A percentile compares a stretch with the other conserved stretches of the same genome.
Conservation (phyloP, 2,797 vertebrate genomes). For the Rhodeus uyekii region DNA sequence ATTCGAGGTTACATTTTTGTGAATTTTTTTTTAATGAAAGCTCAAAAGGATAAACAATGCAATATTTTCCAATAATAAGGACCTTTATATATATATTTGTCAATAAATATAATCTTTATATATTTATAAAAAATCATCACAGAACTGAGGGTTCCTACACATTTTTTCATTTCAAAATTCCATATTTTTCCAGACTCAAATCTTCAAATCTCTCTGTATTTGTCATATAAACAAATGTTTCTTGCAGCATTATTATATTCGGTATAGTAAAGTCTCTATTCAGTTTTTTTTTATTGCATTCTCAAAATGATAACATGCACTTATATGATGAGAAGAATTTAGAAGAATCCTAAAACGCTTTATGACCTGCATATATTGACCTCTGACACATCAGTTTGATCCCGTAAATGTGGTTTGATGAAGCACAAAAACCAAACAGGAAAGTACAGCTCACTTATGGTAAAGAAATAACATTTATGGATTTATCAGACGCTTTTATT, state of each 20-base stretch:
- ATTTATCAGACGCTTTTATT: too few relatives aligned
- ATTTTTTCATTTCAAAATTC: not conserved
- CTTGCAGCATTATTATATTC: not conserved
- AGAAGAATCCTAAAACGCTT: not conserved
- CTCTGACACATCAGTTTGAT: not conserved
- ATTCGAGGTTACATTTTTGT: too few relatives aligned
- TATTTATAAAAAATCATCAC: not conserved
- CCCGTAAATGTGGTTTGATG: not conserved
- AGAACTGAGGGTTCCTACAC: too few relatives aligned
- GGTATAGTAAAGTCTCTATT: too few relatives aligned
- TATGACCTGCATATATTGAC: not conserved
- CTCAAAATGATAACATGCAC: not conserved
- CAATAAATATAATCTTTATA: not conserved
- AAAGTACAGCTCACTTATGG: not conserved
- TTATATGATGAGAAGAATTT: not conserved
- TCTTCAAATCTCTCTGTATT: not conserved
- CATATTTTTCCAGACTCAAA: not conserved
- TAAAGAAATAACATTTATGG: too few relatives aligned
- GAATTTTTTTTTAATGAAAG: too few relatives aligned
- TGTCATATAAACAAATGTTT: not conserved
- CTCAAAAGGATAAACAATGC: too few relatives aligned
- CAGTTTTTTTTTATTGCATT: not conserved
- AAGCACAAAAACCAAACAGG: not conserved
- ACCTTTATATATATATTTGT: not conserved
- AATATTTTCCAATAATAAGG: not conserved